Percentiles rank a stretch among this genome's conserved stretches.
Evolutionary conservation across 2,888 invertebrate genomes (phyloP).

Genomic region (Lasioglossum morio): DNA sequence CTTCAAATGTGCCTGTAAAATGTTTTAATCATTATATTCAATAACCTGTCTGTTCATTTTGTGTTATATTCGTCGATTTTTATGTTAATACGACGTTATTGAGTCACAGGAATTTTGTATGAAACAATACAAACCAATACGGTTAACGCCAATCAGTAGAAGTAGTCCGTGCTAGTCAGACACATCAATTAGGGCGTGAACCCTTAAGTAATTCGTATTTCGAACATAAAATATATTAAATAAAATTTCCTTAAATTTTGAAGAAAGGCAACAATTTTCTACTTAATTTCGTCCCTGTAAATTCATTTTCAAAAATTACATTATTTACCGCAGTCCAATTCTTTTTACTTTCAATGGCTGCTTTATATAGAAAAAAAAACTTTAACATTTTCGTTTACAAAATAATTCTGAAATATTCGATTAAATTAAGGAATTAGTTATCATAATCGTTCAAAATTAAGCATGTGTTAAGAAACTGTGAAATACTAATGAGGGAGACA

Average conservation of each 20-base stretch:
- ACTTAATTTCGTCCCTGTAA: not conserved
- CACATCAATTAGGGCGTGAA: not conserved
- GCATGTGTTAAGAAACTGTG: not conserved
- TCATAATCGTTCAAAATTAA: not conserved
- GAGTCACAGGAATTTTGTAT: not conserved
- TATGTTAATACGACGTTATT: not conserved
- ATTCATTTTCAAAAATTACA: not conserved
- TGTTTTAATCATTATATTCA: not conserved
- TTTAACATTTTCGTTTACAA: not conserved
- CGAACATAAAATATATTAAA: not conserved
- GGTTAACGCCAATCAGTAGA: not conserved
- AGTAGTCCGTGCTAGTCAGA: not conserved
- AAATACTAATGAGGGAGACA: too few relatives aligned
- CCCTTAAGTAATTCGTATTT: not conserved
- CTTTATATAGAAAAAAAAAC: too few relatives aligned
- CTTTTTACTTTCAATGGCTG: too few relatives aligned
- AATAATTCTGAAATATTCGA: not conserved
- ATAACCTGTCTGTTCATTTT: not conserved
- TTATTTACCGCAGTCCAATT: not conserved
- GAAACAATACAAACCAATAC: not conserved
- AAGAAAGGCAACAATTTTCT: not conserved
- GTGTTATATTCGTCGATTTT: not conserved
- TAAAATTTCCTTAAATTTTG: not conserved
- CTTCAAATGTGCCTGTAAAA: not conserved
- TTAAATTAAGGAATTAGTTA: too few relatives aligned